Evolutionary conservation across 2,888 invertebrate species (phyloP).

Genomic region (Calephelis perditalis): DNA sequence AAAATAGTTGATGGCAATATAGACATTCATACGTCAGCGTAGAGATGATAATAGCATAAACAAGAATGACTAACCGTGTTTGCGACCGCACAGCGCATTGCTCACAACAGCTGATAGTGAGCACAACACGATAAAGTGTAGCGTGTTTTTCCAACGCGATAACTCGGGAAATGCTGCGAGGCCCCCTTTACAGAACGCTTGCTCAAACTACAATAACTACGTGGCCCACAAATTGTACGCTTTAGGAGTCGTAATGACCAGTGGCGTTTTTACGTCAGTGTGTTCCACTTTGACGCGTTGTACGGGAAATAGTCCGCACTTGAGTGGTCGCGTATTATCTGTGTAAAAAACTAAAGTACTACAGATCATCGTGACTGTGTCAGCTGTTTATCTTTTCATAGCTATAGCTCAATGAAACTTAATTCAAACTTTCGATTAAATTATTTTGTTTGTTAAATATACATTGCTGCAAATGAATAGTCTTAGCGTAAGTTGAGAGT

Average conservation of each 20-base stretch:
- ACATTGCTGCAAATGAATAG: slow-evolving; percentile 37
- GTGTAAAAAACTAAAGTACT: slow-evolving; percentile 64
- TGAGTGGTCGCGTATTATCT: slow-evolving; percentile 71
- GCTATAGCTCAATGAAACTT: slow-evolving; percentile 62
- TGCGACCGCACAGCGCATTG: slow-evolving; percentile 42
- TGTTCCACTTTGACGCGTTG: slow-evolving; percentile 46
- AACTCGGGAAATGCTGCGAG: slow-evolving; percentile 53
- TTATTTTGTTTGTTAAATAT: slow-evolving; percentile 18
- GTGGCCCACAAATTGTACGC: slow-evolving; percentile 29
- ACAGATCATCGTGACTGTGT: slow-evolving; percentile 49
- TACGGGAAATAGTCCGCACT: slow-evolving; percentile 72
- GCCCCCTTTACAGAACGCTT: slow-evolving; percentile 29
- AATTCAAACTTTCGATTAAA: slow-evolving; percentile 4
- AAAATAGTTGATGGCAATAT: slow-evolving; percentile 26
- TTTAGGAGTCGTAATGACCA: slow-evolving; percentile 33
- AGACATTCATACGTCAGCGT: slow-evolving; percentile 24
- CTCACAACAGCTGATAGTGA: slow-evolving; percentile 59
- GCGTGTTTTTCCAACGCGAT: slow-evolving; percentile 68
- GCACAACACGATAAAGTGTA: slow-evolving; percentile 55
- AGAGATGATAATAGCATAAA: slow-evolving; percentile 33
- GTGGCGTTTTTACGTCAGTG: slow-evolving; percentile 40
- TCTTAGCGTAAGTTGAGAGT: slow-evolving; percentile 7
- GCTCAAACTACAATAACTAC: slow-evolving; percentile 22
- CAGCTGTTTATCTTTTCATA: slow-evolving; percentile 69
- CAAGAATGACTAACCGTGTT: slow-evolving; percentile 35